Conservation (phyloP, 2,888 invertebrate species). For the Tineola bisselliella region DNA sequence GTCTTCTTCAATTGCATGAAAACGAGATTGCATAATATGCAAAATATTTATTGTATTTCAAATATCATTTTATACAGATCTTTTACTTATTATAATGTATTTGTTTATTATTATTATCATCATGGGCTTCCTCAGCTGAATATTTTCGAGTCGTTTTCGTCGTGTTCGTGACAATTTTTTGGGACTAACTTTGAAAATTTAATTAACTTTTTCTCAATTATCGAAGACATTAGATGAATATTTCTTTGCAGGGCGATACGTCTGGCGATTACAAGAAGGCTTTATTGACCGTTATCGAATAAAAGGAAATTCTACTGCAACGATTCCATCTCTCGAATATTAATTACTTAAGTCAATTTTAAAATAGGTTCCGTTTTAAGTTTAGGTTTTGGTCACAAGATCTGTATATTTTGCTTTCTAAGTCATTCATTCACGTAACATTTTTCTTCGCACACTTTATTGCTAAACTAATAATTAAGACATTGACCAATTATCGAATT, state of each 20-base stretch:
- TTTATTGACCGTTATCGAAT: constrained; percentile 84
- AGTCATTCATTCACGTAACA: constrained; percentile 39
- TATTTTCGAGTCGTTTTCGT: background rate
- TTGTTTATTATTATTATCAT: background rate
- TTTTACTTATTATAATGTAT: background rate
- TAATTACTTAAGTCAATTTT: constrained; percentile 27
- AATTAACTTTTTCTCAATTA: background rate
- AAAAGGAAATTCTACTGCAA: constrained; percentile 30
- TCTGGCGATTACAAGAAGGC: constrained; percentile 94
- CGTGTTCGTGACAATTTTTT: background rate
- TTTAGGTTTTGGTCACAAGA: constrained; percentile 32
- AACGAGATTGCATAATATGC: constrained; percentile 2
- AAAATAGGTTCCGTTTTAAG: constrained; percentile 16
- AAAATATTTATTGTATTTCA: constrained; percentile 1
- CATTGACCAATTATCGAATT: background rate
- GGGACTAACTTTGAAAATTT: background rate
- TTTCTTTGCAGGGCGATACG: constrained; percentile 85
- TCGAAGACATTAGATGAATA: background rate
- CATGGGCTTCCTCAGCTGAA: background rate
- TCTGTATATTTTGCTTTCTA: constrained; percentile 62
- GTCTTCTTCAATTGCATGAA: background rate
- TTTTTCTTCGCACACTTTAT: constrained; percentile 38
- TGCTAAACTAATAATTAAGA: constrained; percentile 31
- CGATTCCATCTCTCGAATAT: constrained; percentile 41
- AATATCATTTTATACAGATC: constrained; percentile 2